Base-by-base conservation (phyloP, 2,797 vertebrate genomes). In the Esox lucius region DNA sequence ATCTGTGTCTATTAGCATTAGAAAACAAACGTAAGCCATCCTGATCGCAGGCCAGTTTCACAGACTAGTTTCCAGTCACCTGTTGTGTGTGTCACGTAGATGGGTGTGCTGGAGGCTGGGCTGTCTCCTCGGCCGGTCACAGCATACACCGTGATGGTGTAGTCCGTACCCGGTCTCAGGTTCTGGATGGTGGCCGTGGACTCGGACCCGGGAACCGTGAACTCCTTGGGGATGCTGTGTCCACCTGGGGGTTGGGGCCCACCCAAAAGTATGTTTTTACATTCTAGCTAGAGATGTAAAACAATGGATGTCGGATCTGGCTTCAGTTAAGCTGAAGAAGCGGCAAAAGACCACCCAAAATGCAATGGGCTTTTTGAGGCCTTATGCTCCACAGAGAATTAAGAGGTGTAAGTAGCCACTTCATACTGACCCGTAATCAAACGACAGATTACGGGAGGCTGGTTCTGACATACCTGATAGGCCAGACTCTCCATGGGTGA, bases 71-170 rank as follows among this genome's bases (percentile, higher is more conserved):
- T 75, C 61, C 53, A 46, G 26, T 51, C 51, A 12, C 97, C 95
- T 88, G 97, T 98, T 88, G 84, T 95, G 88, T 98, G 96, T 73
- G 92, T 93, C 77, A 98, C 94, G 1, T 95, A 95, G 87, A 99
- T 90, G 0, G 98, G 97, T 46, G 95, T 96, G 94, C 97, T 99
- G 86, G 96, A 96, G 0, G 96, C 97, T 0, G 98, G 98, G 80
- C 97, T 99, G 88, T 99, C 98, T 85, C 98, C 98, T 87, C 98
- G 94, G 24, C 97, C 97, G 0, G 97, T 98, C 73, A 99, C 96
- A 39, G 98, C 97, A 0, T 97, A 98, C 24, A 99, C 92, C 0
- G 97, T 98, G 86, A 99, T 90, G 1, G 93, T 98, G 76, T 99
- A 99, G 56, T 98, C 95, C 0, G 91, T 95, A 0, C 96, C 98